A percentile compares a stretch with the other conserved stretches of the same genome.
These are phyloP conservation scores for Carduelis carduelis DNA, from an alignment of 2,797 vertebrate species.

Conservation along the genomic window DNA sequence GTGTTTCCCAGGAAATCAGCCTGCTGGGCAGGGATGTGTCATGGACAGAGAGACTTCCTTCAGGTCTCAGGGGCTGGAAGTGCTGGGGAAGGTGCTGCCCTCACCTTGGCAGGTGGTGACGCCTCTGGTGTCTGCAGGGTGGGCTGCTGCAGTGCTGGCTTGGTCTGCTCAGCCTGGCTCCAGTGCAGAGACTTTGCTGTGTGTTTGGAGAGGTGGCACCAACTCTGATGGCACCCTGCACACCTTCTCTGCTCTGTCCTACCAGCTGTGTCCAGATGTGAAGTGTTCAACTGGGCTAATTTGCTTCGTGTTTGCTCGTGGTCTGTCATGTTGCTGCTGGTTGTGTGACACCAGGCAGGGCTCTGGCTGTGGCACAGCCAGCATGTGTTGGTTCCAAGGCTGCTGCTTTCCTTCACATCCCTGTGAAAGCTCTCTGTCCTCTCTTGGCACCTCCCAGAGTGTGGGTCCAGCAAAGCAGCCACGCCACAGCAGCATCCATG, in stretches of 20 bases:
- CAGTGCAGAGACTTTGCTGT: background rate
- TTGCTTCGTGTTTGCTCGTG: accelerated
- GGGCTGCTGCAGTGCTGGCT: background rate
- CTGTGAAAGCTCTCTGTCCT: background rate
- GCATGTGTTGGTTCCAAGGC: background rate
- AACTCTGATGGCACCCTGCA: background rate
- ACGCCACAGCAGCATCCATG: accelerated
- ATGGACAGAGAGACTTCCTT: background rate
- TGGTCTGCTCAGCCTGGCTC: background rate
- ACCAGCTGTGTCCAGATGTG: background rate
- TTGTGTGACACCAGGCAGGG: background rate
- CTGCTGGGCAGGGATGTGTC: background rate
- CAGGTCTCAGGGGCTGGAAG: background rate
- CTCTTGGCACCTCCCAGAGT: background rate
- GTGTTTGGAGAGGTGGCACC: background rate
- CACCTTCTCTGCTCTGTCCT: background rate
- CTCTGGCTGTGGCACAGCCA: accelerated
- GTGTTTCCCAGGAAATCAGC: background rate
- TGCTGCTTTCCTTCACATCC: background rate
- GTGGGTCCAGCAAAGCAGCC: background rate
- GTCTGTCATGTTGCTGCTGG: accelerated
- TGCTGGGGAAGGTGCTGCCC: background rate
- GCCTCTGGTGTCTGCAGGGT: background rate
- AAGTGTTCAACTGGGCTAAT: background rate
- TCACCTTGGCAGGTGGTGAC: background rate